Percentiles rank a stretch among this genome's conserved stretches.
These are phyloP conservation scores for Sebastes glaucus DNA, from an alignment of 2,797 vertebrate species.

Conservation along the genomic window DNA sequence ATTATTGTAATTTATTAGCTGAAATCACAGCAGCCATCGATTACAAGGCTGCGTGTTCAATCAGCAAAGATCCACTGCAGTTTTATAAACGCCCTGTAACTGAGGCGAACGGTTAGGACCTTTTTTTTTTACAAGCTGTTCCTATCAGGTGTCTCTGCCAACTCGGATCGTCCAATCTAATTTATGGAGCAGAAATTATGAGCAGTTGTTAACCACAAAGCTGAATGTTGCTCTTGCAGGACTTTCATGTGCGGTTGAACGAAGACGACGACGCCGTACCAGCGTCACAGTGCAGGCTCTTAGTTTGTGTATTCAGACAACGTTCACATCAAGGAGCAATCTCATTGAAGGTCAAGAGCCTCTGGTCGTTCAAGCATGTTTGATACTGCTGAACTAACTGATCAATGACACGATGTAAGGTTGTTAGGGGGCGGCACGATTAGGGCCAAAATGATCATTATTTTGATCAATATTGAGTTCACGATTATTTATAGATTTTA, in stretches of 20 bases:
- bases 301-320: conserved; percentile 3
- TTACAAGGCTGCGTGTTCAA: neutral
- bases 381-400: neutral
- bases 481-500: too few relatives aligned
- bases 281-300: neutral
- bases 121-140: neutral
- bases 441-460: too few relatives aligned
- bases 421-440: too few relatives aligned
- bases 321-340: neutral
- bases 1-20: neutral
- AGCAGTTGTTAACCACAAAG: conserved; percentile 24
- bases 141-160: conserved; percentile 2
- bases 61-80: neutral
- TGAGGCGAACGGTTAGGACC: neutral
- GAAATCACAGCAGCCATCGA: neutral
- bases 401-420: neutral
- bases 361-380: neutral
- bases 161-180: conserved; percentile 6
- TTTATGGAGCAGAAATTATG: conserved; percentile 48
- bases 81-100: neutral
- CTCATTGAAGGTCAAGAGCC: conserved; percentile 3
- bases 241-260: neutral
- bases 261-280: neutral
- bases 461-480: too few relatives aligned
- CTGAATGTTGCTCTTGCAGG: neutral